Evolutionary conservation across 2,113 vertebrate species (phyloP), one percentile per base, ranked within the genome.

Genomic region (Manacus vitellinus): DNA sequence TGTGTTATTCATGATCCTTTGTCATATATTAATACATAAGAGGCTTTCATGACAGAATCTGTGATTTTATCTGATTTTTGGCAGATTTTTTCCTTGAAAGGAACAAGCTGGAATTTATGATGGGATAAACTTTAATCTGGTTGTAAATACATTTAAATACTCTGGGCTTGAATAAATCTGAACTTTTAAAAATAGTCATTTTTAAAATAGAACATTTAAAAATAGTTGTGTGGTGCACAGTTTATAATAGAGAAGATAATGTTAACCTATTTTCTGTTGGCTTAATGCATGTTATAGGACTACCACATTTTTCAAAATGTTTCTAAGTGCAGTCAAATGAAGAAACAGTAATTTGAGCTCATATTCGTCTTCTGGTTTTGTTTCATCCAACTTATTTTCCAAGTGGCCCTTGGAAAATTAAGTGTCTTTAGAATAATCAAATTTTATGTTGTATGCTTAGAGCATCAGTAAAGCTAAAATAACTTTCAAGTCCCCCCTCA

Each of bases 131-230:
- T 83, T 93, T 96, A 95, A 97, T 83, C 92, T 86, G 83, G 27
- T 92, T 97, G 86, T 84, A 95, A 97, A 88, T 92, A 88, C 72
- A 47, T 86, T 80, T 88, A 92, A 90, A 85, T 96, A 76, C 74
- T 83, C 67, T 7, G 49, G 43, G 58, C 63, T 89, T 55, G 46
- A 88, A 62, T 88, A 92, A 92, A 94, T 93, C 83, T 63, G 63
- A 84, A 86, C 67, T 92, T 86, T 33, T 70, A 51, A 77, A 88
- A 88, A 77, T 62, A 77, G 72, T 76, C 10, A 5, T 66, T n/a
- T n/a, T n/a, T n/a, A n/a, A n/a, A n/a, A n/a, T n/a, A n/a, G n/a
- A n/a, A n/a, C n/a, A n/a, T n/a, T n/a, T n/a, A n/a, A n/a, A n/a
- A n/a, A n/a, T n/a, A 10, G 5, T 73, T 80, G 15, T 62, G 20